Percentiles rank a stretch among this genome's conserved stretches.
phyloP scores from a whole-genome alignment of 2,113 vertebrate species.

The Macaca mulatta region DNA sequence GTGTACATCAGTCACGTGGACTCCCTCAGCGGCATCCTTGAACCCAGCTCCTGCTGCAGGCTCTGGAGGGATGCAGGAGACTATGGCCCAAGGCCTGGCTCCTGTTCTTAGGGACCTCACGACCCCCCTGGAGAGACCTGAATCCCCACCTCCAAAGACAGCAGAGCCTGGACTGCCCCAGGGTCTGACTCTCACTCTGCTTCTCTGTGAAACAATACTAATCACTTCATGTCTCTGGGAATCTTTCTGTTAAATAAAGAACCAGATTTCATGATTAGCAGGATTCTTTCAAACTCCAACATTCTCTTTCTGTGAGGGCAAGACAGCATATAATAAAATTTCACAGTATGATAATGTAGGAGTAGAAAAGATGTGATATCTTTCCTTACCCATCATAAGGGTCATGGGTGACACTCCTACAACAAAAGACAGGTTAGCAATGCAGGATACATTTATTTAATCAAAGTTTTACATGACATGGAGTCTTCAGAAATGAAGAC shows the following conservation, averaged over 20 bases:
- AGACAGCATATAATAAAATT: background rate
- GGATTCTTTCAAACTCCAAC: background rate
- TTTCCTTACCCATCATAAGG: background rate
- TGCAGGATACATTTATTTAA: background rate
- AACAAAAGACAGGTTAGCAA: background rate
- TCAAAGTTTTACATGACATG: background rate
- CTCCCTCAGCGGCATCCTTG: too few species aligned
- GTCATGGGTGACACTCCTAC: background rate
- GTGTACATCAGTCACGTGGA: background rate
- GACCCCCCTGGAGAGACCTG: background rate
- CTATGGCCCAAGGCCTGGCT: background rate
- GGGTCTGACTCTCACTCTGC: background rate
- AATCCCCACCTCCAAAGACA: background rate
- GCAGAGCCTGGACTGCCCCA: background rate
- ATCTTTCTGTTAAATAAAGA: background rate
- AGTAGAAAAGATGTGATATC: background rate
- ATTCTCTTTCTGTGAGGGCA: background rate
- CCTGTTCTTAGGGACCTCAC: background rate
- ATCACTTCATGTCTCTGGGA: background rate
- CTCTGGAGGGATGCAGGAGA: background rate
- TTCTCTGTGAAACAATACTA: background rate
- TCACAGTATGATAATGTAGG: background rate
- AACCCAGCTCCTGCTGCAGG: background rate
- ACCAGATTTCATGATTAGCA: background rate
- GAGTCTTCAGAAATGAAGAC: background rate